phyloP scores from a whole-genome alignment of 1,140 invertebrate genomes.

The Diabrotica virgifera region DNA sequence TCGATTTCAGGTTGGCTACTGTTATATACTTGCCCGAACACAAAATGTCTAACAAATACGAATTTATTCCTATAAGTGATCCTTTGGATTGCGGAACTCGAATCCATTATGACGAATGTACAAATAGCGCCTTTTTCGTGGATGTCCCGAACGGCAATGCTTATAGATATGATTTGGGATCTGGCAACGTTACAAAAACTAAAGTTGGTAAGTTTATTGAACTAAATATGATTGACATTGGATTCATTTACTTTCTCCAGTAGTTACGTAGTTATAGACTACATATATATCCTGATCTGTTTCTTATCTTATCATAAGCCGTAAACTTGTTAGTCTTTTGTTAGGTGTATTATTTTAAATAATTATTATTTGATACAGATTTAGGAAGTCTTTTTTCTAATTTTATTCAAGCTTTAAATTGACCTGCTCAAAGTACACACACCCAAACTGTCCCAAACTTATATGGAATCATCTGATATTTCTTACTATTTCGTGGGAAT shows the following conservation, averaged over 20 bases:
- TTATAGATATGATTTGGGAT: constrained; percentile 53
- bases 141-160: constrained; percentile 57
- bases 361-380: too few species aligned
- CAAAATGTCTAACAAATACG: constrained; percentile 11
- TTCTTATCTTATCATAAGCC: neutral
- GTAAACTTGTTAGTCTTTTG: too few species aligned
- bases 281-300: neutral
- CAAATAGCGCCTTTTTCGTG: constrained; percentile 57
- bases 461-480: too few species aligned
- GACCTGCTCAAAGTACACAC: too few species aligned
- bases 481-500: too few species aligned
- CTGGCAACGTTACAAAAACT: constrained; percentile 48
- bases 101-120: constrained; percentile 60
- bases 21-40: neutral
- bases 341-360: too few species aligned
- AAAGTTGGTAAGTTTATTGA: constrained; percentile 41
- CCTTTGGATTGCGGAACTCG: constrained; percentile 52
- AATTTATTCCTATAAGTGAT: constrained; percentile 12
- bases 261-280: neutral
- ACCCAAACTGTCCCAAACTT: too few species aligned
- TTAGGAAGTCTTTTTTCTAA: too few species aligned
- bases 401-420: too few species aligned
- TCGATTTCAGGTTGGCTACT: neutral
- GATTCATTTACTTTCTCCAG: neutral
- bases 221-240: too few species aligned